Base-by-base conservation (phyloP, 1,140 invertebrate genomes). In the Leptopilina boulardi region DNA sequence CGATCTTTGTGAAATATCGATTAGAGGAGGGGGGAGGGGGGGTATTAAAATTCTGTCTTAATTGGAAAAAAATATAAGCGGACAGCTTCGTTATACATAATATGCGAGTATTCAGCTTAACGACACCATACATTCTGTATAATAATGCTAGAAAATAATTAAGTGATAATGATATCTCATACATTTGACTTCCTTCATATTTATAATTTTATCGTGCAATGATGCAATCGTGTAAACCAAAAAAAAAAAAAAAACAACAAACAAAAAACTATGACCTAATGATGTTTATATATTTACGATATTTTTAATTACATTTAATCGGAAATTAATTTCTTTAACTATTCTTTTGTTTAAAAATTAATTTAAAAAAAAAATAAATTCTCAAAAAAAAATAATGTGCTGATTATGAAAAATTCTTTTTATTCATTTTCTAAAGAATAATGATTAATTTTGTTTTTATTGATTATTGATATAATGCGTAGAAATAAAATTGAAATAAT, bases 161-260 rank as follows among this genome's bases (percentile, higher is more conserved):
- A 86, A 87, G 84, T 86, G 86, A 89, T 89, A 89, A 89, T 88
- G 87, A 88, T 86, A 87, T 87, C 78, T 77, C 74, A 79, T 76
- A 79, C 76, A 47, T 51, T 51, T 51, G 13, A 51, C n/a, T 51
- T 51, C n/a, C 47, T 18, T n/a, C n/a, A 18, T n/a, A 51, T 51
- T 18, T n/a, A 38, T 38, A 51, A 18, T 51, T 51, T 51, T 18
- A 51, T 51, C 13, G 47, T 18, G 15, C 47, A 51, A n/a, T 51
- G 47, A 51, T 5, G n/a, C 47, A n/a, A 51, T n/a, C 6, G n/a
- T n/a, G 18, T 18, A 18, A n/a, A 51, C n/a, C n/a, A n/a, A n/a
- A n/a, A n/a, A n/a, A n/a, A n/a, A n/a, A n/a, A n/a, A n/a, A n/a
- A n/a, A n/a, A n/a, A n/a, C n/a, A n/a, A n/a, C n/a, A n/a, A n/a